phyloP scores from a whole-genome alignment of 2,113 vertebrate species.

The Pomatorhinus ruficollis region DNA sequence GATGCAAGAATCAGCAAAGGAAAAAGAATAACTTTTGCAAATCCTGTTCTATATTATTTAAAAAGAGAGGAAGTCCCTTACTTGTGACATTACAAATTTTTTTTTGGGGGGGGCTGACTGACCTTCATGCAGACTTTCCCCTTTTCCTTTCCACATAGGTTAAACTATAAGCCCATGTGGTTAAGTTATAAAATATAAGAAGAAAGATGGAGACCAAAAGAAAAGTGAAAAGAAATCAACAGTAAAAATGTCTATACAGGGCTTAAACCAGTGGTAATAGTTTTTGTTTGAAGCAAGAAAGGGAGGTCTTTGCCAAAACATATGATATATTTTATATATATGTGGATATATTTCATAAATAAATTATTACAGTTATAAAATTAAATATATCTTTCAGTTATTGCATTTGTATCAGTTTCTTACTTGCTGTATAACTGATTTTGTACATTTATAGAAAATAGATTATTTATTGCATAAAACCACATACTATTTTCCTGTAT shows the following conservation, averaged over 20 bases:
- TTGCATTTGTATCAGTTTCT: slow-evolving; percentile 14
- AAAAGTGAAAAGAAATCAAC: background rate
- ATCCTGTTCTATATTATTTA: slow-evolving; percentile 46
- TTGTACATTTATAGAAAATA: slow-evolving; percentile 50
- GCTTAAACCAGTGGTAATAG: background rate
- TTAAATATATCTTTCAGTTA: slow-evolving; percentile 8
- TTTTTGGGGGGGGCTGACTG: background rate
- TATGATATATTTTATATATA: slow-evolving; percentile 63
- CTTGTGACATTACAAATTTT: background rate
- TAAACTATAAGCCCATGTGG: background rate
- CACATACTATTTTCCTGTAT: background rate
- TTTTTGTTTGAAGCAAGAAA: slow-evolving; percentile 10
- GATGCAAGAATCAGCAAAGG: background rate
- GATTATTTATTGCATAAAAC: slow-evolving; percentile 73
- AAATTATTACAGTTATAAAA: slow-evolving; percentile 64
- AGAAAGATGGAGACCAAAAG: background rate
- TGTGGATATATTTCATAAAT: slow-evolving; percentile 62
- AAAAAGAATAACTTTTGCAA: background rate
- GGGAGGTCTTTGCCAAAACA: slow-evolving; percentile 42
- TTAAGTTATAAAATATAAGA: background rate
- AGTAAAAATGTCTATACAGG: background rate
- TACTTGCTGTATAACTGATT: slow-evolving; percentile 29
- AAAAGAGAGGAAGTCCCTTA: slow-evolving; percentile 28
- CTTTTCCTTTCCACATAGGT: background rate
- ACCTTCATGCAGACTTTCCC: background rate